Evolutionary conservation across 2,113 vertebrate genomes (phyloP).

Genomic region (Tragulus kanchil): DNA sequence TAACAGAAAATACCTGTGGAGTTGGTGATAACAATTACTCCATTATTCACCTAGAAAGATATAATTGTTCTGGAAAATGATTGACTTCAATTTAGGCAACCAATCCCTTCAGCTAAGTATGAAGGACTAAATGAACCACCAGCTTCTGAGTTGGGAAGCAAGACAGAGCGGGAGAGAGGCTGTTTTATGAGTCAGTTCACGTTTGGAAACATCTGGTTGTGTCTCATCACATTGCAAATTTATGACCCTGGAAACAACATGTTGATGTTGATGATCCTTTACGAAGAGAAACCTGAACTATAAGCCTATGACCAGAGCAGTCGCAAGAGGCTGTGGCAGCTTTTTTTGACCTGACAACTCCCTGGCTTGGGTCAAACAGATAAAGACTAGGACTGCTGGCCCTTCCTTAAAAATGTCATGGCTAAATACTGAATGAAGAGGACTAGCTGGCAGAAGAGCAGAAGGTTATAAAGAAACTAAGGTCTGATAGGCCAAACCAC

Average conservation of each 20-base stretch:
- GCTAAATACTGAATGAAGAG: neutral
- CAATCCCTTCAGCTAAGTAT: neutral
- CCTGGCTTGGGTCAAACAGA: conserved; percentile 58
- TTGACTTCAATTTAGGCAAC: neutral
- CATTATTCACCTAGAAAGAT: neutral
- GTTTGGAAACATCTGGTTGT: conserved; percentile 88
- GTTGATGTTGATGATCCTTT: conserved; percentile 83
- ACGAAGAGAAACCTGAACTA: conserved; percentile 74
- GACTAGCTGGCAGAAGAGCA: neutral
- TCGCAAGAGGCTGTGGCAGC: conserved; percentile 25
- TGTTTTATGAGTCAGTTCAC: conserved; percentile 86
- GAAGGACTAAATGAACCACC: neutral
- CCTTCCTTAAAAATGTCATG: neutral
- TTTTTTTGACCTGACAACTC: conserved; percentile 41
- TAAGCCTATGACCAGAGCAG: conserved; percentile 77
- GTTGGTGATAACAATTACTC: neutral
- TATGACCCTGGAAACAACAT: conserved; percentile 89
- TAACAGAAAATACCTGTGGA: neutral
- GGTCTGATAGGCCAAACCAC: neutral
- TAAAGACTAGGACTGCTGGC: neutral
- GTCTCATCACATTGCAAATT: conserved; percentile 90
- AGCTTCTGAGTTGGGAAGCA: conserved; percentile 78
- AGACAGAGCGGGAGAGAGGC: conserved; percentile 65
- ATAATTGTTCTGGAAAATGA: neutral
- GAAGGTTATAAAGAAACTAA: fast-evolving